Evolutionary conservation across 2,888 invertebrate genomes (phyloP).

Genomic region (Carabus problematicus): DNA sequence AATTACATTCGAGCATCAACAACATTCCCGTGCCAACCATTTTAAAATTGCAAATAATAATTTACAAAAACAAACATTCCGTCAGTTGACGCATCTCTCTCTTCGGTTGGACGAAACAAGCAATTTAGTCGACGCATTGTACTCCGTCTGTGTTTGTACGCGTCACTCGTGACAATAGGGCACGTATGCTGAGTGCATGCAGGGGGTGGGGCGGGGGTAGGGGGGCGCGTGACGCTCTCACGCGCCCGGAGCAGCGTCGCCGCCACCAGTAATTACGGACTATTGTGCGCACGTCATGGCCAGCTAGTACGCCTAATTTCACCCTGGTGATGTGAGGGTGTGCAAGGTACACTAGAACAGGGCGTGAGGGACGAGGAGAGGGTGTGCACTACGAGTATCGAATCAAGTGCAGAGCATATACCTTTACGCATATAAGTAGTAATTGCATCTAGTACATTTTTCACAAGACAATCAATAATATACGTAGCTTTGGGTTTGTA

Average conservation of each 20-base stretch:
- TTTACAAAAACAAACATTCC: constrained; percentile 6
- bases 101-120: background rate
- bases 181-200: background rate
- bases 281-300: constrained; percentile 59
- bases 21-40: no score
- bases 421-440: no score
- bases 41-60: background rate
- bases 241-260: constrained; percentile 56
- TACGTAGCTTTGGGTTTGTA: no score
- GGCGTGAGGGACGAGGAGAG: no score
- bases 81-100: background rate
- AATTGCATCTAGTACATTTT: no score
- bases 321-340: constrained; percentile 45
- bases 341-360: no score
- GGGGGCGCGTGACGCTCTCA: constrained; percentile 17
- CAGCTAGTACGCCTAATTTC: constrained; percentile 61
- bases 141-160: background rate
- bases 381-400: no score
- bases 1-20: no score
- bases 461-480: no score
- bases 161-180: constrained; percentile 12
- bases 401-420: no score
- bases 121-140: background rate
- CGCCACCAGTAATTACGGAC: constrained; percentile 59
- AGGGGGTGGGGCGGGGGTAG: constrained; percentile 4